phyloP scores from a whole-genome alignment of 2,797 vertebrate genomes.

The Loris lydekkerianus region DNA sequence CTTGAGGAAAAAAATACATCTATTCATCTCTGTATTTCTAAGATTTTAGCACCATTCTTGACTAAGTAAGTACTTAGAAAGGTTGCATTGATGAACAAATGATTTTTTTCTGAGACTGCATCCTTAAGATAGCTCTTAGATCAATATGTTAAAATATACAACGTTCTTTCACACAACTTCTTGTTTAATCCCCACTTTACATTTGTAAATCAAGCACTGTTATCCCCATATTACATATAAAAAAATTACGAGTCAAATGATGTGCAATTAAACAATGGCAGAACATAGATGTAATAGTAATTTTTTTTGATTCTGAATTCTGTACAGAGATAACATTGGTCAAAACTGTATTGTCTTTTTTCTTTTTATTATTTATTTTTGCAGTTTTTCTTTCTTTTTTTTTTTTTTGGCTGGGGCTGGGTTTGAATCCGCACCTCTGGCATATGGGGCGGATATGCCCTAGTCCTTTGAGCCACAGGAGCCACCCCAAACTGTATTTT shows the following conservation, averaged over 20 bases:
- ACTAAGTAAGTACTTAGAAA: background rate
- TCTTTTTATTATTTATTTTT: no score
- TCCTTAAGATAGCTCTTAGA: background rate
- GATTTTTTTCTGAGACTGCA: background rate
- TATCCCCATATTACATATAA: background rate
- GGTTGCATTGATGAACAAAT: background rate
- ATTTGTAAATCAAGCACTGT: background rate
- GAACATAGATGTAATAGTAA: background rate
- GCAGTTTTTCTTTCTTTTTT: no score
- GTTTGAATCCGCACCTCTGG: no score
- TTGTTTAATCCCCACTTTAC: background rate
- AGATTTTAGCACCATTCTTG: constrained; percentile 13
- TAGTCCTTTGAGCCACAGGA: no score
- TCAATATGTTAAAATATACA: constrained; percentile 27
- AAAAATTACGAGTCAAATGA: constrained; percentile 49
- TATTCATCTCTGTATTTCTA: background rate
- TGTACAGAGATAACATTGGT: background rate
- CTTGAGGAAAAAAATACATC: background rate
- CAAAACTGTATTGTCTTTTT: background rate
- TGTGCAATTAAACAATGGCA: background rate
- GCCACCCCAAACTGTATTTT: constrained; percentile 33
- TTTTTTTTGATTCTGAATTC: constrained; percentile 17
- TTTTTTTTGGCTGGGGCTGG: no score
- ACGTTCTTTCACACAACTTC: background rate
- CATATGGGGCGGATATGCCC: no score